These are phyloP conservation scores for Pseudopipra pipra DNA, from an alignment of 2,113 vertebrate genomes.

Conservation along the genomic window DNA sequence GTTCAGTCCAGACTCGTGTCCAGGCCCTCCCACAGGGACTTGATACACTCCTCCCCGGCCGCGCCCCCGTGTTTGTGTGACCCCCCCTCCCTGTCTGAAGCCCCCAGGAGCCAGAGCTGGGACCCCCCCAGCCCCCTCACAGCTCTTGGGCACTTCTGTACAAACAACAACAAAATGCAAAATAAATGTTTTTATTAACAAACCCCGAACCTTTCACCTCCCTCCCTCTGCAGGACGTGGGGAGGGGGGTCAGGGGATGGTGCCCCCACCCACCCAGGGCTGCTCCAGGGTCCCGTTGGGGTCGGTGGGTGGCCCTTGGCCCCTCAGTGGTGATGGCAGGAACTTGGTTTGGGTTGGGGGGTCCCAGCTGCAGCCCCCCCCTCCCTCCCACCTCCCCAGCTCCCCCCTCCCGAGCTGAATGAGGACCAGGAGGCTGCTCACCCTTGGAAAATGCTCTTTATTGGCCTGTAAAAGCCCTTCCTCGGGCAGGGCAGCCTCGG, in stretches of 20 bases:
- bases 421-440: background rate
- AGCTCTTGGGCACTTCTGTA: background rate
- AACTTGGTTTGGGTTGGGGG: background rate
- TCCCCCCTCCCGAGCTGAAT: background rate
- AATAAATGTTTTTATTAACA: conserved; percentile 14
- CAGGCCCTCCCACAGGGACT: background rate
- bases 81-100: background rate
- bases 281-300: background rate
- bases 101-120: background rate
- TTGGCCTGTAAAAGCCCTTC: background rate
- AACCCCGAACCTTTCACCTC: background rate
- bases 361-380: background rate
- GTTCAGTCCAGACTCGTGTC: background rate
- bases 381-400: too few species aligned
- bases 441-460: background rate
- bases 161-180: background rate
- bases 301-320: background rate
- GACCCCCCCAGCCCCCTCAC: background rate
- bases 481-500: background rate
- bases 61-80: background rate
- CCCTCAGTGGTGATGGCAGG: background rate
- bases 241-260: background rate
- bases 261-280: background rate
- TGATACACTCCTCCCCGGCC: background rate
- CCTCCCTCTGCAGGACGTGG: background rate